Percentiles rank a stretch among this genome's conserved stretches.
Evolutionary conservation across 2,888 invertebrate species (phyloP).

Genomic region (Pristionchus fissidentatus): DNA sequence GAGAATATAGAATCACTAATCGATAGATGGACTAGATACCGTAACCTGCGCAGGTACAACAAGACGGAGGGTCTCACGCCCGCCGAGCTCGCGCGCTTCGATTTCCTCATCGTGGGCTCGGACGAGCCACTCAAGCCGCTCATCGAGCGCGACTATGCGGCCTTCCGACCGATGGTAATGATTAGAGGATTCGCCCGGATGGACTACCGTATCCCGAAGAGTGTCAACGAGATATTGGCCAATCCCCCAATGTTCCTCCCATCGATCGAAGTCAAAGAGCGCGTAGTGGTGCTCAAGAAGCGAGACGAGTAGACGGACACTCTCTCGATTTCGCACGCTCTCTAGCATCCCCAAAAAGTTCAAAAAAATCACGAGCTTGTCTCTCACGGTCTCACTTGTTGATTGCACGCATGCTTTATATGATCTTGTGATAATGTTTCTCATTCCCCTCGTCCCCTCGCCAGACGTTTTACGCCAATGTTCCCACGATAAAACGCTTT

Average conservation of each 20-base stretch:
- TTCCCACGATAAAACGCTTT: constrained; percentile 11
- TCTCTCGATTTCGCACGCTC: neutral
- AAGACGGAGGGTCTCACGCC: constrained; percentile 69
- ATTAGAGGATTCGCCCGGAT: constrained; percentile 46
- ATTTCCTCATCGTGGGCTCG: constrained; percentile 70
- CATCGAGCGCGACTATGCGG: constrained; percentile 54
- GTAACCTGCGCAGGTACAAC: constrained; percentile 66
- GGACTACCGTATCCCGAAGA: constrained; percentile 12
- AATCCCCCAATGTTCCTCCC: neutral
- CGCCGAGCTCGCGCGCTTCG: constrained; percentile 64
- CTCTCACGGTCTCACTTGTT: neutral
- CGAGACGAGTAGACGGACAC: constrained; percentile 6
- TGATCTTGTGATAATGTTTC: too few relatives aligned
- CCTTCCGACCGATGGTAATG: constrained; percentile 61
- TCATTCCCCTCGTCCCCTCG: too few relatives aligned
- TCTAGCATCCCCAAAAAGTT: neutral
- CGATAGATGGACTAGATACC: neutral
- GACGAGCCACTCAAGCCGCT: constrained; percentile 47
- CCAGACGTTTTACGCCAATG: too few relatives aligned
- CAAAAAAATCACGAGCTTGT: neutral
- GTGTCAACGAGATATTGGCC: neutral
- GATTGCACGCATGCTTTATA: neutral
- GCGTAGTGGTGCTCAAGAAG: neutral
- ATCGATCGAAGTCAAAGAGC: neutral
- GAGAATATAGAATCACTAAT: neutral